Evolutionary conservation across 1,140 invertebrate genomes (phyloP).

Genomic region (fruit fly (Drosophila melanogaster)): DNA sequence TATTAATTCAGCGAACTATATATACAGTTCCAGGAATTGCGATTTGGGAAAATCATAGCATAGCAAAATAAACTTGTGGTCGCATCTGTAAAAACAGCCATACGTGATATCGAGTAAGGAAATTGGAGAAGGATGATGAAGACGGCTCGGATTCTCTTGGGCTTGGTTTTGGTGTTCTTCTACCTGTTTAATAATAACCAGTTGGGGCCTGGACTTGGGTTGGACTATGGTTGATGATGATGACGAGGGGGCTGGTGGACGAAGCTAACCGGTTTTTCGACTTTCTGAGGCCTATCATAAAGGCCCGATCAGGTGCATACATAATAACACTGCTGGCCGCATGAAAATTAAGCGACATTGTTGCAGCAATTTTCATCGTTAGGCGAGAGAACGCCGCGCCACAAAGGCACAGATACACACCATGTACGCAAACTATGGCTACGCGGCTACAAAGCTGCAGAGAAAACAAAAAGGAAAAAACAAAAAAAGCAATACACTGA

Average conservation of each 20-base stretch:
- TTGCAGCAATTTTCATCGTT: conserved; percentile 54
- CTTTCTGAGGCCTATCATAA: conserved; percentile 50
- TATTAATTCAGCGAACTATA: too few species aligned
- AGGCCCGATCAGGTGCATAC: conserved; percentile 65
- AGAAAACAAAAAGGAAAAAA: conserved; percentile 3
- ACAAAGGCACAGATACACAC: conserved; percentile 58
- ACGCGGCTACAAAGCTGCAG: conserved; percentile 50
- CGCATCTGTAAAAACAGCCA: conserved; percentile 4
- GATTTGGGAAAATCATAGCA: background rate
- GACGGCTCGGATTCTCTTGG: conserved; percentile 16
- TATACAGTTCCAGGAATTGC: background rate
- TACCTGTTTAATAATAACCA: conserved; percentile 59
- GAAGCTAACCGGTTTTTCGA: conserved; percentile 66
- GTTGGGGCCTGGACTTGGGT: conserved; percentile 35
- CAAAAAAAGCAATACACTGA: conserved; percentile 49
- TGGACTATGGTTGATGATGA: conserved; percentile 28
- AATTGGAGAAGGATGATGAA: conserved; percentile 39
- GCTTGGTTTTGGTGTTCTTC: conserved; percentile 31
- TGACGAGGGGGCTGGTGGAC: conserved; percentile 46
- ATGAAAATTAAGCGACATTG: conserved; percentile 70
- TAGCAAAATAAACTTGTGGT: background rate
- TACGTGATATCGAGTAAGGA: conserved; percentile 10
- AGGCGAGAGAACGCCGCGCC: conserved; percentile 39
- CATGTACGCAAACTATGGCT: conserved; percentile 33
- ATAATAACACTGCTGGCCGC: conserved; percentile 38